Evolutionary conservation across 2,888 invertebrate species (phyloP), one percentile per base, ranked within the genome.

Genomic region (Sarcophaga carnaria): DNA sequence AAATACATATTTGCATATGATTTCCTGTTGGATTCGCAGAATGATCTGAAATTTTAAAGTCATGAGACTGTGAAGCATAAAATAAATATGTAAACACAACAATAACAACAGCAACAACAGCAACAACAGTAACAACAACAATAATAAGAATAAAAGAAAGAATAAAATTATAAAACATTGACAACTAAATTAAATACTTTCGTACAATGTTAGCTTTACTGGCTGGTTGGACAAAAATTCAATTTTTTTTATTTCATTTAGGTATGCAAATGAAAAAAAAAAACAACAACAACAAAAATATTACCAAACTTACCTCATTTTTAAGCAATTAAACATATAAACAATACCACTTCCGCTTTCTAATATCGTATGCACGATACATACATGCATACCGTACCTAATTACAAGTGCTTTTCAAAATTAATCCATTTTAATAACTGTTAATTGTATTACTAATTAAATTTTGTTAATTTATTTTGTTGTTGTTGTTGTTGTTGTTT

Each of bases 21-120:
- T 82, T 86, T 86, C 79, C 85, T 82, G 82, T 79, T 71, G 82
- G 66, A 82, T 75, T 67, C 64, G 71, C 64, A 77, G 72, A 80
- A 76, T 71, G 67, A 66, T 80, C 72, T 67, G 66, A 27, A 79
- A 71, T 79, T 37, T 79, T 81, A 54, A 77, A 86, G 74, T 77
- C 86, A 83, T 80, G 72, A 77, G 77, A 77, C 86, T 86, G 80
- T 83, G 83, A 86, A 86, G 83, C 86, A 86, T 71, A 86, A 83
- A 82, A 37, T 37, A 37, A 37, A 37, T 37, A 37, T 37, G 37
- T 37, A 37, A 37, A 37, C 37, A 37, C 37, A 37, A 64, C 62
- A 63, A 11, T 14, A 67, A 59, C 49, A 47, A 62, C n/a, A 62
- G 54, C 11, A n/a, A 22, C 22, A 22, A 3, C 37, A 10, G 20